A percentile compares a stretch with the other conserved stretches of the same genome.
Conservation (phyloP, 2,113 vertebrate genomes). For the Phylloscopus trochilus region DNA sequence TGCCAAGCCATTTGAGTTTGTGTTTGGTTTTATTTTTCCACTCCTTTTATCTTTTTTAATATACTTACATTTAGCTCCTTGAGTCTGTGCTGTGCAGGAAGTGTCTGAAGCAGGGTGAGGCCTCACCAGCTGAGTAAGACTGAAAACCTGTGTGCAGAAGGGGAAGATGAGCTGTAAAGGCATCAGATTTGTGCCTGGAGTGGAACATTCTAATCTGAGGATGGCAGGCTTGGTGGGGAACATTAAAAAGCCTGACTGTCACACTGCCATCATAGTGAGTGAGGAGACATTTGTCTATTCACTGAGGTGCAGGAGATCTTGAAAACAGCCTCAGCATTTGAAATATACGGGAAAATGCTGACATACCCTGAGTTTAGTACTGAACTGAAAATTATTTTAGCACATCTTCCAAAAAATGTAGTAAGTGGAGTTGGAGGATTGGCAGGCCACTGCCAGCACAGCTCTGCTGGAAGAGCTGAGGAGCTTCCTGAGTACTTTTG, state of each 20-base stretch:
- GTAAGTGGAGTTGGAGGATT: not conserved
- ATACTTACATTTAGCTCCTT: not conserved
- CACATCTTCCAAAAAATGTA: not conserved
- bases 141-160: not conserved
- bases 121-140: not conserved
- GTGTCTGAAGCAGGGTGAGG: not conserved
- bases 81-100: not conserved
- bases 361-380: not conserved
- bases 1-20: not conserved
- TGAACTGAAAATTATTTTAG: not conserved
- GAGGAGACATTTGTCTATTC: not conserved
- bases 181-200: not conserved
- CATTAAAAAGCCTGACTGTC: not conserved
- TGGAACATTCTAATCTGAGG: not conserved
- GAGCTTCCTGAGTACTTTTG: slow-evolving; percentile 38
- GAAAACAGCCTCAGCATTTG: not conserved
- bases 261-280: not conserved
- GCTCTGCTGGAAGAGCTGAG: not conserved
- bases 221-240: not conserved
- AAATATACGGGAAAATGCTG: not conserved
- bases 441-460: not conserved
- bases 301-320: not conserved
- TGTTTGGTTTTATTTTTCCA: not conserved
- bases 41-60: not conserved
- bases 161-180: not conserved